Conservation (phyloP, 2,888 invertebrate genomes). For the Drepanosiphum platanoidis region DNA sequence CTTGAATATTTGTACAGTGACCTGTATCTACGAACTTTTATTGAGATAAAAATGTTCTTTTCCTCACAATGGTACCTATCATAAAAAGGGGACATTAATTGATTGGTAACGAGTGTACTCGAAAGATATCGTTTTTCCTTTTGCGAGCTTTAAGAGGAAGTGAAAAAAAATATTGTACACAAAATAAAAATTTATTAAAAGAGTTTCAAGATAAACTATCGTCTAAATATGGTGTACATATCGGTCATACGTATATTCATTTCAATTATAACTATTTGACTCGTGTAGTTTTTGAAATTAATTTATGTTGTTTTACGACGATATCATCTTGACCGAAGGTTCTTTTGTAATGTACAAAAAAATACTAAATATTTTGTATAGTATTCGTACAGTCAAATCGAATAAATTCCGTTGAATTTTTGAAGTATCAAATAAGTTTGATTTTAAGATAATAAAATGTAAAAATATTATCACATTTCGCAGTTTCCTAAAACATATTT, state of each 20-base stretch:
- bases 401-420: no score
- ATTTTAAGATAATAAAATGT: not conserved
- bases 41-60: constrained; percentile 3
- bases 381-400: not conserved
- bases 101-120: not conserved
- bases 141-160: not conserved
- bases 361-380: not conserved
- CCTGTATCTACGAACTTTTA: not conserved
- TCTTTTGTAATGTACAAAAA: not conserved
- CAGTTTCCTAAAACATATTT: not conserved
- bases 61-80: not conserved
- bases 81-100: not conserved
- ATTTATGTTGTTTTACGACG: not conserved
- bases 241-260: not conserved
- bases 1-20: constrained; percentile 3
- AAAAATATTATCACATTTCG: not conserved
- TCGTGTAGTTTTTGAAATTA: not conserved
- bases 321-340: not conserved
- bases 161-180: not conserved
- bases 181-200: not conserved
- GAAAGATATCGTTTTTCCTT: constrained; percentile 15
- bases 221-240: not conserved
- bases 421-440: no score
- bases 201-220: not conserved
- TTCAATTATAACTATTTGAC: no score